Conservation (phyloP, 2,797 vertebrate genomes). For the Hydrocynus forskahlii region DNA sequence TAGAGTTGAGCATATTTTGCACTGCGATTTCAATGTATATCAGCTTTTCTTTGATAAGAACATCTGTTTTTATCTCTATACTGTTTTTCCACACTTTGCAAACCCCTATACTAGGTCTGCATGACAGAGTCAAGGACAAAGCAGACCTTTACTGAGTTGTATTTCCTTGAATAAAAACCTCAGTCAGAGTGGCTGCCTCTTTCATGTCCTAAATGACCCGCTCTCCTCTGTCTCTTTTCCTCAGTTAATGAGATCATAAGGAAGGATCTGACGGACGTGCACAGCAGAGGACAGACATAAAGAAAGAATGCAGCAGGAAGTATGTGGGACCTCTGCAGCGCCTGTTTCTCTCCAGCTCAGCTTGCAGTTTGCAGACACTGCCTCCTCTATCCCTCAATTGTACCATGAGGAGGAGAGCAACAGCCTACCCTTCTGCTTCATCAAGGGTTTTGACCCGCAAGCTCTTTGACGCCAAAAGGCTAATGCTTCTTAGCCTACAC, state of each 20-base stretch:
- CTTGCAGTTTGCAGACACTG: slow-evolving; percentile 45
- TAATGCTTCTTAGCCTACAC: slow-evolving; percentile 24
- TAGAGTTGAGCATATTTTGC: too few species aligned
- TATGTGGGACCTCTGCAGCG: slow-evolving; percentile 64
- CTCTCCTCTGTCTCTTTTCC: slow-evolving; percentile 66
- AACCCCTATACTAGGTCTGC: background rate
- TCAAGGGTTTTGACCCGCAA: slow-evolving; percentile 6
- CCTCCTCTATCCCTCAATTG: slow-evolving; percentile 12
- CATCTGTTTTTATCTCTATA: too few species aligned
- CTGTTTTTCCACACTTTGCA: background rate
- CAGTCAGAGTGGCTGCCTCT: background rate
- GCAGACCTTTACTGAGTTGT: background rate
- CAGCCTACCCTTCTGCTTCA: background rate
- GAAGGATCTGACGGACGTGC: slow-evolving; percentile 96
- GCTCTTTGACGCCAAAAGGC: slow-evolving; percentile 38
- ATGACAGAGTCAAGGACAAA: background rate
- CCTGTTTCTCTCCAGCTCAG: slow-evolving; percentile 60
- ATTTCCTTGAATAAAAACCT: background rate
- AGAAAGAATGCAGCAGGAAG: slow-evolving; percentile 71
- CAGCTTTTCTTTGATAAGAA: too few species aligned
- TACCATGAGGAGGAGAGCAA: background rate
- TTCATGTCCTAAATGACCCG: slow-evolving; percentile 8
- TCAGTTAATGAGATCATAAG: slow-evolving; percentile 99
- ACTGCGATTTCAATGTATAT: too few species aligned
- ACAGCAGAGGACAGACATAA: slow-evolving; percentile 91